Evolutionary conservation across 2,797 vertebrate species (phyloP).

Genomic region (Pelodytes ibericus): DNA sequence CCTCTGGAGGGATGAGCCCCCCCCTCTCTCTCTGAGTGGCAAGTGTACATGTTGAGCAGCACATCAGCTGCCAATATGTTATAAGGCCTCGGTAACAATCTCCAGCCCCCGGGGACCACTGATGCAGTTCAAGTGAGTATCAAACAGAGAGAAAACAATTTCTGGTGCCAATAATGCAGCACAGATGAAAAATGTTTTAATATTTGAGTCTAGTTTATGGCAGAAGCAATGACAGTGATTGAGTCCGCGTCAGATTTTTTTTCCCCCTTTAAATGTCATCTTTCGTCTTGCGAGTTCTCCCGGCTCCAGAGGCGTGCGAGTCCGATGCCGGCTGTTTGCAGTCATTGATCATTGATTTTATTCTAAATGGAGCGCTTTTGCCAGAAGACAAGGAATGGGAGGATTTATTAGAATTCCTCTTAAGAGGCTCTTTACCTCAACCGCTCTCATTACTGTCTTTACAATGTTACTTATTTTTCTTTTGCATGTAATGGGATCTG

Average conservation of each 20-base stretch:
- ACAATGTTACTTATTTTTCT: constrained; percentile 85
- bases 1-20: constrained; percentile 73
- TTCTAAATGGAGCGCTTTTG: constrained; percentile 92
- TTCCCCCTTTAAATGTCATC: constrained; percentile 97
- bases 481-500: constrained; percentile 81
- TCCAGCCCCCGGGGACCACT: constrained; percentile 89
- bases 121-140: constrained; percentile 93
- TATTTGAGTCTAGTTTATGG: constrained; percentile 99
- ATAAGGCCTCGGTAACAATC: constrained; percentile 95
- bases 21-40: constrained; percentile 91
- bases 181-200: constrained; percentile 99
- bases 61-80: constrained; percentile 99
- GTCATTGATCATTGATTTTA: constrained; percentile 97
- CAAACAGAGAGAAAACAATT: constrained; percentile 99
- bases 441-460: constrained; percentile 87
- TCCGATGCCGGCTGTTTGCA: constrained; percentile 82
- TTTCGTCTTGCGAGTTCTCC: constrained; percentile 85
- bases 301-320: constrained; percentile 74
- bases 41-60: constrained; percentile 92
- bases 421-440: constrained; percentile 92
- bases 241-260: constrained; percentile 99
- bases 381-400: constrained; percentile 89
- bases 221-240: constrained; percentile 97
- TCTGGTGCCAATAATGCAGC: constrained; percentile 99
- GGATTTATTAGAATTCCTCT: constrained; percentile 87